Conservation (phyloP, 2,113 vertebrate genomes). For the Oreotrochilus melanogaster region DNA sequence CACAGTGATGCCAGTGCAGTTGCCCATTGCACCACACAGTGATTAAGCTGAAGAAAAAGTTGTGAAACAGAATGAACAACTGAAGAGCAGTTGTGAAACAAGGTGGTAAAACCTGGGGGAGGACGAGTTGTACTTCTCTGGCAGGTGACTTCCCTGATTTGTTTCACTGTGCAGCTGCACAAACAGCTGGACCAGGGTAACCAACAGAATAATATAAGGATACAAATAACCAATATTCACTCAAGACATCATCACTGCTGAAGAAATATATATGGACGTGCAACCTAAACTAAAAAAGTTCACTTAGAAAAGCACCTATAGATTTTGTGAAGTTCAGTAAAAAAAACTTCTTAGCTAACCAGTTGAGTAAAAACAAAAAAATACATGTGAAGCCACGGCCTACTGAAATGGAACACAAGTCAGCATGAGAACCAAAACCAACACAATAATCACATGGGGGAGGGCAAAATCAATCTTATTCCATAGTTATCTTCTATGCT, state of each 20-base stretch:
- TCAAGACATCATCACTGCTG: not conserved
- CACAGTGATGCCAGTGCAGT: not conserved
- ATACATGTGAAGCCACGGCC: not conserved
- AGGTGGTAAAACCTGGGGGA: not conserved
- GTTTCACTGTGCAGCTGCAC: not conserved
- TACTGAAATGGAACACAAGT: not conserved
- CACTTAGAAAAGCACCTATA: not conserved
- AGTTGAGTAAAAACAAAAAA: not conserved
- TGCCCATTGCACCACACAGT: not conserved
- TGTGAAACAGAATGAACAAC: too few species aligned
- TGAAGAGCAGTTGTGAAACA: not conserved
- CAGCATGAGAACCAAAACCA: not conserved
- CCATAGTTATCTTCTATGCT: not conserved
- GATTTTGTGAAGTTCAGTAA: not conserved
- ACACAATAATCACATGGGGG: fast-evolving
- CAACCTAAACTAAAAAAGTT: not conserved
- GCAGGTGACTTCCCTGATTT: not conserved
- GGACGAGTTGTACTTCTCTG: not conserved
- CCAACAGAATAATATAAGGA: not conserved
- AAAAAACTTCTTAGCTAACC: not conserved
- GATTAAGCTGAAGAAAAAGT: not conserved
- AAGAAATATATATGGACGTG: not conserved
- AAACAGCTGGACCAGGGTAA: not conserved
- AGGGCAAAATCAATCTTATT: not conserved
- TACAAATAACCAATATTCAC: not conserved